These are phyloP conservation scores for Mormyrops attenuatus DNA, from an alignment of 2,797 vertebrate genomes.

Conservation along the genomic window DNA sequence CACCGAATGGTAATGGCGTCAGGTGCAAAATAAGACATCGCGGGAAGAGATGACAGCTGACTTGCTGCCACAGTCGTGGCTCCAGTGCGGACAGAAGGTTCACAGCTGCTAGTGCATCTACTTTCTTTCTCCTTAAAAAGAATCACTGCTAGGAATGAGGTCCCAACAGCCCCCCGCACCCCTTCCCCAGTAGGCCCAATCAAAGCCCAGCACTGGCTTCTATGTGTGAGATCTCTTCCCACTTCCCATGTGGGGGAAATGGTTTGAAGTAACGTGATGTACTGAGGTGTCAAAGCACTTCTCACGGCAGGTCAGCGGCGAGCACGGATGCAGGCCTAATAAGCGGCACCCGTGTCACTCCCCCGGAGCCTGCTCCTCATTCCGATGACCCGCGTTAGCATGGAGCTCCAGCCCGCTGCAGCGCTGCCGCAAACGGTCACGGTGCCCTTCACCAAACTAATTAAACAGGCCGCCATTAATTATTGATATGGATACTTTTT, in stretches of 20 bases:
- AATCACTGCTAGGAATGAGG: conserved; percentile 27
- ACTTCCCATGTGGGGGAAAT: background rate
- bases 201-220: conserved; percentile 30
- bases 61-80: background rate
- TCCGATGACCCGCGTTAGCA: background rate
- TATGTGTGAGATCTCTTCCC: conserved; percentile 9
- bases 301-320: conserved; percentile 32
- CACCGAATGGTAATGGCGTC: background rate
- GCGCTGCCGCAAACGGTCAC: background rate
- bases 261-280: conserved; percentile 19
- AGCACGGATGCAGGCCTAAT: conserved; percentile 26
- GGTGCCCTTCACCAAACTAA: background rate
- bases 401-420: no score
- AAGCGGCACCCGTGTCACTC: conserved; percentile 27
- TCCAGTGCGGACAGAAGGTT: conserved; percentile 19
- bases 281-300: conserved; percentile 35
- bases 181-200: conserved; percentile 31
- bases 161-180: conserved; percentile 20
- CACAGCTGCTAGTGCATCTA: conserved; percentile 25
- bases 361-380: background rate
- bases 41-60: background rate
- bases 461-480: conserved; percentile 5
- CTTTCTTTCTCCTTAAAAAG: conserved; percentile 28
- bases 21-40: background rate
- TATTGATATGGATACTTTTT: conserved; percentile 13